Conservation (phyloP, 1,140 invertebrate genomes). For the Trissolcus basalis region DNA sequence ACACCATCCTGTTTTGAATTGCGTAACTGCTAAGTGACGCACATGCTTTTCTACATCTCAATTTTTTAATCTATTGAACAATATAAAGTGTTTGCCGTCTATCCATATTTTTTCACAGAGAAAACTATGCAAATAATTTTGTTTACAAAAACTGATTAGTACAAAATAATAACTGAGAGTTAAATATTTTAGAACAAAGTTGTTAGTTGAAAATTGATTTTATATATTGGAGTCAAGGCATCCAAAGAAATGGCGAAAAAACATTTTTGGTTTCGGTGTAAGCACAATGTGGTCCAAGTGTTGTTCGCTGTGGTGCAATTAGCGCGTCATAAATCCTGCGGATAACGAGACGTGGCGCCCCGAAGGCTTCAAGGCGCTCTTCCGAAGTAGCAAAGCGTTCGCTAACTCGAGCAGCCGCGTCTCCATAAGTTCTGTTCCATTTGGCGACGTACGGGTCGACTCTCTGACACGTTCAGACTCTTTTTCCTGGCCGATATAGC, state of each 20-base stretch:
- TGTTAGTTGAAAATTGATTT: too few relatives aligned
- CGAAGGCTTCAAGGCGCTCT: slow-evolving; percentile 71
- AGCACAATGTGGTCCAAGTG: slow-evolving; percentile 53
- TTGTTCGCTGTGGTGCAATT: slow-evolving; percentile 73
- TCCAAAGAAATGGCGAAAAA: too few relatives aligned
- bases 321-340: slow-evolving; percentile 73
- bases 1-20: slow-evolving; percentile 2
- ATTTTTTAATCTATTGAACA: neutral
- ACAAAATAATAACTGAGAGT: too few relatives aligned
- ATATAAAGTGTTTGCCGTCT: too few relatives aligned
- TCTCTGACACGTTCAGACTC: slow-evolving; percentile 8
- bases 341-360: slow-evolving; percentile 76
- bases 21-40: neutral
- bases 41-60: neutral
- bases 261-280: slow-evolving; percentile 24
- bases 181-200: too few relatives aligned
- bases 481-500: slow-evolving; percentile 61
- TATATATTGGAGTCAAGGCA: too few relatives aligned
- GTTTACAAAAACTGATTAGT: neutral
- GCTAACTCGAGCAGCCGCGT: slow-evolving; percentile 62
- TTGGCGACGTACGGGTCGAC: slow-evolving; percentile 57
- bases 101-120: too few relatives aligned
- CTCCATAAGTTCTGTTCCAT: slow-evolving; percentile 64
- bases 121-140: too few relatives aligned
- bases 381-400: slow-evolving; percentile 53